Conservation (phyloP, 2,888 invertebrate species). For the Mythimna lalbum region DNA sequence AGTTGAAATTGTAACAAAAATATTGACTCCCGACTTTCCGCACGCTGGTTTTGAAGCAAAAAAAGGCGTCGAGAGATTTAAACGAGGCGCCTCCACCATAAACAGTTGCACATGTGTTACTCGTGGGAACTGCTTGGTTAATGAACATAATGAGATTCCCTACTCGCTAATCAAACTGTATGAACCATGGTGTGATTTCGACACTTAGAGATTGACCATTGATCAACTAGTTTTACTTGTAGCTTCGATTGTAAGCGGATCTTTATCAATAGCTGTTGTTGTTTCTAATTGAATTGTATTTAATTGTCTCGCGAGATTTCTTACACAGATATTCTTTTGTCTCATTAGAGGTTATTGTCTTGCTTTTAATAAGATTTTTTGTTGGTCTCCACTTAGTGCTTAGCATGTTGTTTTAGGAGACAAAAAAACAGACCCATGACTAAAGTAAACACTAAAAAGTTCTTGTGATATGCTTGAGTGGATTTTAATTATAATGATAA, state of each 20-base stretch:
- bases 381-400: conserved; percentile 27
- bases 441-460: conserved; percentile 38
- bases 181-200: conserved; percentile 61
- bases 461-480: conserved; percentile 32
- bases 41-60: conserved; percentile 62
- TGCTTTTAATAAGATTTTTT: conserved; percentile 36
- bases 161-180: conserved; percentile 81
- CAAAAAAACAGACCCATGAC: conserved; percentile 46
- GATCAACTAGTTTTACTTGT: conserved; percentile 38
- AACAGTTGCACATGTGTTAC: conserved; percentile 83
- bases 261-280: conserved; percentile 43
- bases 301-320: conserved; percentile 46
- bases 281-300: conserved; percentile 45
- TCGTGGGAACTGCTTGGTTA: conserved; percentile 81
- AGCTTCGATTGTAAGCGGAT: conserved; percentile 24
- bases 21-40: conserved; percentile 69
- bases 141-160: conserved; percentile 82
- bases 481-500: conserved; percentile 27
- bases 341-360: conserved; percentile 52
- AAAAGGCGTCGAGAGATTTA: conserved; percentile 82
- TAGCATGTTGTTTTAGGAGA: conserved; percentile 33
- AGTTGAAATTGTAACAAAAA: conserved; percentile 56
- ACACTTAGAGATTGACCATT: conserved; percentile 61
- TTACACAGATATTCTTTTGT: conserved; percentile 44
- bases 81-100: conserved; percentile 72